phyloP scores from a whole-genome alignment of 2,797 vertebrate species.

The Tapera naevia region DNA sequence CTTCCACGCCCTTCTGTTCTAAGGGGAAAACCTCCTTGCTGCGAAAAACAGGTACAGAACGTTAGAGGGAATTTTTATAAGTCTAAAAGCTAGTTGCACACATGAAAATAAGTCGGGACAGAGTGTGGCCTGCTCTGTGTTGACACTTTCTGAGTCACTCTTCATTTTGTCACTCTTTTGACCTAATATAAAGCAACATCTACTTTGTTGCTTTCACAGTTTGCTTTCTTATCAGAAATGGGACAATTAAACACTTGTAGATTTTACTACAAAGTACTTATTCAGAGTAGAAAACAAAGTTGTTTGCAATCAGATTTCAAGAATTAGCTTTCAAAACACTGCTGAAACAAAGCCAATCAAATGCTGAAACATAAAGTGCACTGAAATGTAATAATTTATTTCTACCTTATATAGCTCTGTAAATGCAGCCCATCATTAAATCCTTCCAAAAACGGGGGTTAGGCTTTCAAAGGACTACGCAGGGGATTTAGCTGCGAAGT shows the following conservation, averaged over 20 bases:
- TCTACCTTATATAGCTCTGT: background rate
- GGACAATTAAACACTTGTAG: background rate
- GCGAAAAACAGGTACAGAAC: background rate
- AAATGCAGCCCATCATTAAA: background rate
- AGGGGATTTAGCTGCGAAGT: conserved; percentile 28
- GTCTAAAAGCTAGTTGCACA: background rate
- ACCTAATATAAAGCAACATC: background rate
- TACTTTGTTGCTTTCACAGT: background rate
- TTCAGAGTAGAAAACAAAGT: background rate
- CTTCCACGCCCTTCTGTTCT: rapidly evolving
- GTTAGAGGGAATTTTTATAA: background rate
- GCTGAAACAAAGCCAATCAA: background rate
- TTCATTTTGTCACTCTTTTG: background rate
- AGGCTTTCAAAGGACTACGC: background rate
- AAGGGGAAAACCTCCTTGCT: background rate
- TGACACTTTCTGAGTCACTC: background rate
- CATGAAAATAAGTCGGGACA: background rate
- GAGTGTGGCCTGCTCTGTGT: background rate
- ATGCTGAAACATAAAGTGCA: background rate
- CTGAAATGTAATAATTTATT: background rate
- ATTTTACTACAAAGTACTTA: background rate
- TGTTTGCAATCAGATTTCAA: background rate
- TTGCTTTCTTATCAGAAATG: background rate
- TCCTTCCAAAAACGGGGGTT: background rate
- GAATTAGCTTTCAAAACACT: background rate